phyloP scores from a whole-genome alignment of 2,797 vertebrate genomes.

The Parauchenoglanis punctatus region DNA sequence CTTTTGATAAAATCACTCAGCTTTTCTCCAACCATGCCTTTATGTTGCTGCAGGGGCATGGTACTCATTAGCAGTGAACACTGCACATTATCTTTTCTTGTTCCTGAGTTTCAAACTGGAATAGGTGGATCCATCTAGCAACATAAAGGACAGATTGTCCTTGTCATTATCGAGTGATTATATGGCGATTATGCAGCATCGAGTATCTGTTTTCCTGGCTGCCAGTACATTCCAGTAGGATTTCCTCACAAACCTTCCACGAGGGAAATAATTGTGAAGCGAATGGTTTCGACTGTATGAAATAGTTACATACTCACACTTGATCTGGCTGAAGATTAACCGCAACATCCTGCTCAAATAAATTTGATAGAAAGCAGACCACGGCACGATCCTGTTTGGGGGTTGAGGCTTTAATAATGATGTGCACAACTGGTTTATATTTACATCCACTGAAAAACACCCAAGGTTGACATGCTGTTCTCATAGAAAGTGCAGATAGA shows the following conservation, averaged over 20 bases:
- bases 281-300: slow-evolving; percentile 22
- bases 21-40: slow-evolving; percentile 38
- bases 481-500: background rate
- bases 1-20: slow-evolving; percentile 50
- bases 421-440: background rate
- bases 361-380: slow-evolving; percentile 44
- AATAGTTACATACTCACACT: slow-evolving; percentile 45
- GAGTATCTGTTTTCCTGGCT: slow-evolving; percentile 12
- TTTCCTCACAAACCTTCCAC: slow-evolving; percentile 29
- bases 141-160: slow-evolving; percentile 25
- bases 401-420: slow-evolving; percentile 9
- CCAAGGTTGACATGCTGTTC: background rate
- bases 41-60: slow-evolving; percentile 36
- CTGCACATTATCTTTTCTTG: background rate
- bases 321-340: slow-evolving; percentile 44
- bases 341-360: slow-evolving; percentile 37
- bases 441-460: background rate
- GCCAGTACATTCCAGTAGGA: slow-evolving; percentile 27
- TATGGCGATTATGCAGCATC: slow-evolving; percentile 11
- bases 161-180: slow-evolving; percentile 25
- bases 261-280: slow-evolving; percentile 46
- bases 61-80: slow-evolving; percentile 37
- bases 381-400: background rate
- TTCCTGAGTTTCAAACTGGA: background rate
- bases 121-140: background rate